phyloP scores from a whole-genome alignment of 2,113 vertebrate species.

The Grammomys surdaster region DNA sequence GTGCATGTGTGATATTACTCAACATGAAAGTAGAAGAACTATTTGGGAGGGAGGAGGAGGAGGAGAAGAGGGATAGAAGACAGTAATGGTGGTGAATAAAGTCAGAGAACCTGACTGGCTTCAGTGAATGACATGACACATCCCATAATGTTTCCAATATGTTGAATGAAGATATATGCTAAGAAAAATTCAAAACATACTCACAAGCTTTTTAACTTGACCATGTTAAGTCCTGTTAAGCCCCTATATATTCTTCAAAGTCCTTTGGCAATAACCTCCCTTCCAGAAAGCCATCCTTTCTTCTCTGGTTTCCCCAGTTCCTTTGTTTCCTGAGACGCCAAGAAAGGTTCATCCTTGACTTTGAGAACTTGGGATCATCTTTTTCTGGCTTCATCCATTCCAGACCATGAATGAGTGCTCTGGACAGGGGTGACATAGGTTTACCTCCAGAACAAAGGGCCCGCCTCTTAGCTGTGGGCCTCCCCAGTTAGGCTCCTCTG shows the following conservation, averaged over 20 bases:
- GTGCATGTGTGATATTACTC: neutral
- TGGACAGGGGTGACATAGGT: no score
- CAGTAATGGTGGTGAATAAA: neutral
- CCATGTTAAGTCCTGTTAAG: no score
- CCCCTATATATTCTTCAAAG: neutral
- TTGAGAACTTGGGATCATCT: neutral
- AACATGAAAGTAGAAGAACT: neutral
- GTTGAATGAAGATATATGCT: neutral
- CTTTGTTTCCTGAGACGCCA: neutral
- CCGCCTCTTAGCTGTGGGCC: neutral
- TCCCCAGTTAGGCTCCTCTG: neutral
- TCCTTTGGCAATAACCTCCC: neutral
- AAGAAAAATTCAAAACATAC: neutral
- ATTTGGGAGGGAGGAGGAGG: neutral
- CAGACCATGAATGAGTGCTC: neutral
- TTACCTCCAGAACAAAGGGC: neutral
- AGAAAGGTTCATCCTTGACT: neutral
- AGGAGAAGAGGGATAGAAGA: neutral
- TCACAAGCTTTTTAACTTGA: neutral
- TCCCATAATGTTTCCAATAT: neutral
- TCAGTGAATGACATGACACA: neutral
- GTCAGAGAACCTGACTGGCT: neutral
- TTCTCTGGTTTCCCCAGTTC: neutral
- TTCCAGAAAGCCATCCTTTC: neutral
- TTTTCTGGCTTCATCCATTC: neutral